Base-by-base conservation (phyloP, 2,113 vertebrate genomes). In the Hyperopisus bebe region DNA sequence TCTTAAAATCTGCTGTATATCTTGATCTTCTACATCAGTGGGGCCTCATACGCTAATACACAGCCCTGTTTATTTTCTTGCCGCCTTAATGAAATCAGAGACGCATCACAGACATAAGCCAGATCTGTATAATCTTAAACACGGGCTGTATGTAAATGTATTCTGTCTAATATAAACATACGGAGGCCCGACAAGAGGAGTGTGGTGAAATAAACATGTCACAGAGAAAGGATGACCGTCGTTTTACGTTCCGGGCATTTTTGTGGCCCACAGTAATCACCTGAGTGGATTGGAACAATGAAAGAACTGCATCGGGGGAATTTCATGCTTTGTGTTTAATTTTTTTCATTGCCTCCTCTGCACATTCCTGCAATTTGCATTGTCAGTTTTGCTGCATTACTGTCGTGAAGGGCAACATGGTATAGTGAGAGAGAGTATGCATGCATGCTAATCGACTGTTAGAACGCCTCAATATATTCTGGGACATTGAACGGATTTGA, bases 321-420 rank as follows among this genome's bases (percentile, higher is more conserved):
- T 47, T 47, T 86, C 24, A 27, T 46, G 19, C 21, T 13, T 10
- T 42, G 44, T n/a, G 83, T 47, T 15, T 21, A 55, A 24, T 85
- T 47, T 86, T 48, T 47, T 31, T 31, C 10, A 47, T 44, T 84
- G 44, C 8, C 47, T 24, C 4, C n/a, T 0, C 62, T 66, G 11
- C 87, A 90, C 91, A 91, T 93, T 93, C 93, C 92, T 91, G 92
- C 77, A 21, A 53, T 77, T 90, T 90, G 89, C 92, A 90, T 93
- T 88, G 89, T 91, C 89, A 53, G 55, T 84, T 91, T 88, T 74
- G 88, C 82, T 89, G 89, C 89, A 89, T 92, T 91, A 90, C 42
- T 77, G 89, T 82, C 87, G 3, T 93, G 93, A 93, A 91, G 91
- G 93, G 87, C 92, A 88, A 90, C 35, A 19, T 88, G 86, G 62